These are phyloP conservation scores for Drosophila silvestris DNA, from an alignment of 2,888 invertebrate species.

Conservation along the genomic window DNA sequence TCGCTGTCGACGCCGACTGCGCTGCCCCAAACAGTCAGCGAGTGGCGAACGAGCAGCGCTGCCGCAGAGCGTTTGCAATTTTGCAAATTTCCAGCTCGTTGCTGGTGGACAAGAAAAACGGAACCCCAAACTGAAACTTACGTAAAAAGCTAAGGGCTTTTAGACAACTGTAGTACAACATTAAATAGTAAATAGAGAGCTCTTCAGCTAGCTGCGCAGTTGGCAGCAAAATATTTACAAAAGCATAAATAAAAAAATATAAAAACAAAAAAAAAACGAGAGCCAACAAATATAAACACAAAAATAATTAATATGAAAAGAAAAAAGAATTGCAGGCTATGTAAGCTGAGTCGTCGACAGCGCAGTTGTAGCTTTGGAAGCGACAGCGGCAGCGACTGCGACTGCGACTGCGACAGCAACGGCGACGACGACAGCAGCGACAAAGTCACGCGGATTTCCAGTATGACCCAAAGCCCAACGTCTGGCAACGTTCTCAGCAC, in stretches of 20 bases:
- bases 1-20: constrained; percentile 23
- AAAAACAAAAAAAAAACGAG: constrained; percentile 2
- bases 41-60: constrained; percentile 15
- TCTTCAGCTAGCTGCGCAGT: constrained; percentile 35
- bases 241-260: constrained; percentile 24
- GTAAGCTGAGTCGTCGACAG: constrained; percentile 2
- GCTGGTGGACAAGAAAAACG: constrained; percentile 9
- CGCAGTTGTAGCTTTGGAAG: constrained; percentile 41
- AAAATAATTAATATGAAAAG: constrained; percentile 4
- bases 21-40: constrained; percentile 11
- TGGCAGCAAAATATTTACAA: constrained; percentile 35
- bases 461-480: constrained; percentile 85
- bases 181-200: not conserved
- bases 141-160: constrained; percentile 12
- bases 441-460: constrained; percentile 85
- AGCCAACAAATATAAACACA: not conserved
- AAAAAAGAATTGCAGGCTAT: constrained; percentile 6
- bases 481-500: constrained; percentile 84
- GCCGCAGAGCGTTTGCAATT: constrained; percentile 52
- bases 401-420: constrained; percentile 30
- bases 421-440: constrained; percentile 40
- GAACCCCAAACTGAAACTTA: constrained; percentile 10
- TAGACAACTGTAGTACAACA: not conserved
- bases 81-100: constrained; percentile 48
- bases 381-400: constrained; percentile 17